Evolutionary conservation across 2,113 vertebrate genomes (phyloP), one percentile per base, ranked within the genome.

Genomic region (Antidorcas marsupialis): DNA sequence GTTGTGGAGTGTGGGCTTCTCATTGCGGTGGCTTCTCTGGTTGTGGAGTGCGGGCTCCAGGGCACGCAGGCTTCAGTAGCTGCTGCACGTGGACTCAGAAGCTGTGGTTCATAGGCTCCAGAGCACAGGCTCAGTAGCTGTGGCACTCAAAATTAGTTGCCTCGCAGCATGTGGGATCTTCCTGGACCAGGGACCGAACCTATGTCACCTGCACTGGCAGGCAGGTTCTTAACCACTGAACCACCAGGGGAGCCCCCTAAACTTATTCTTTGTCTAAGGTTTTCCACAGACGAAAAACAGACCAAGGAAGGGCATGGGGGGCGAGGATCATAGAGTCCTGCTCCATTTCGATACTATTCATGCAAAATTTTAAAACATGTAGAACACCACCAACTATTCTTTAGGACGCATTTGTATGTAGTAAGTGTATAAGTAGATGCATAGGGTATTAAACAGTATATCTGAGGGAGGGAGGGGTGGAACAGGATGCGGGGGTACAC

Each of bases 51-150:
- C 3, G 21, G 12, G 71, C 6, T 76, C 71, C 23, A 43, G 71
- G 36, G 71, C 71, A 7, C 0, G 12, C 36, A 25, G 36, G 36
- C 71, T 14, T 43, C 12, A 7, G 71, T 14, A 7, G 71, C 13
- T 25, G 71, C 71, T 43, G 36, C 67, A 13, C 2, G 5, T 76
- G 71, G 71, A 43, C 71, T 76, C 67, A 25, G 67, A 6, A 43
- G 67, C 13, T 74, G 67, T 7, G 36, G 36, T 39, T 39, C 21
- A 39, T 0, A 39, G n/a, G 67, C 36, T 74, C 36, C 23, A 27
- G 71, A 43, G 71, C 36, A 27, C 12, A 76, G 21, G 36, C 36
- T 76, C 71, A 76, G 71, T 43, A 76, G 71, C 13, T 76, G 36
- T 14, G 71, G 71, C 36, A 43, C 36, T 27, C 21, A 43, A 43